These are phyloP conservation scores for Nycticebus coucang DNA, from an alignment of 2,113 vertebrate genomes.

Conservation along the genomic window DNA sequence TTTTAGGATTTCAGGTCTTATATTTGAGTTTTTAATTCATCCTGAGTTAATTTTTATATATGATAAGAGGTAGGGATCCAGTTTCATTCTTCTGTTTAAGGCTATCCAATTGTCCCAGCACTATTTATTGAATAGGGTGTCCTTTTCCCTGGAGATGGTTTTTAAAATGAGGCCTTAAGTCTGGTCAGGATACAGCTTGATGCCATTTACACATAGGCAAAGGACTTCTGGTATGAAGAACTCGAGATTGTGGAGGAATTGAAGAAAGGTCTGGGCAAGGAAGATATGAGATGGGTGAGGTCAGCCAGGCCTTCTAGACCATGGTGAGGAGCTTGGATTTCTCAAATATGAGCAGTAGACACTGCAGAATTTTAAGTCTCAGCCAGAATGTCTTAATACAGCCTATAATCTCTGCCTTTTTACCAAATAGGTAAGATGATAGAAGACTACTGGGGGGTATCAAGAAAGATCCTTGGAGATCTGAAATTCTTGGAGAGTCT, in stretches of 20 bases:
- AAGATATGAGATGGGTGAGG: neutral
- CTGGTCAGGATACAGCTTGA: neutral
- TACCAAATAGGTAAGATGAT: slow-evolving; percentile 92
- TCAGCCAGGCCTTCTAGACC: neutral
- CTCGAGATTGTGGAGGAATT: neutral
- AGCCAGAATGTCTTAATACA: neutral
- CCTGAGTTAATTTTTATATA: too few species aligned
- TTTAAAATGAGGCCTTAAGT: neutral
- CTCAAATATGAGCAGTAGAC: neutral
- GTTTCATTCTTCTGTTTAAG: too few species aligned
- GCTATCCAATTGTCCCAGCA: too few species aligned
- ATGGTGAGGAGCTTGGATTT: neutral
- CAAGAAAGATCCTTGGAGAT: slow-evolving; percentile 93
- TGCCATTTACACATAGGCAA: neutral
- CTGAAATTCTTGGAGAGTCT: slow-evolving; percentile 94
- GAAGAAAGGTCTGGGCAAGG: neutral
- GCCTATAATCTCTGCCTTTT: slow-evolving; percentile 62
- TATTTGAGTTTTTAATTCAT: too few species aligned
- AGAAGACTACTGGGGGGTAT: slow-evolving; percentile 94
- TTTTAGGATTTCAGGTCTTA: too few species aligned
- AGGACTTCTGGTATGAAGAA: neutral
- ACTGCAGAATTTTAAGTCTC: neutral
- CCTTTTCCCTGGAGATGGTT: neutral
- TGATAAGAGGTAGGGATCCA: too few species aligned
- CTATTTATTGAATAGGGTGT: too few species aligned